A percentile compares a stretch with the other conserved stretches of the same genome.
These are phyloP conservation scores for Drosophila meridionalis DNA, from an alignment of 2,888 invertebrate species.

Conservation along the genomic window DNA sequence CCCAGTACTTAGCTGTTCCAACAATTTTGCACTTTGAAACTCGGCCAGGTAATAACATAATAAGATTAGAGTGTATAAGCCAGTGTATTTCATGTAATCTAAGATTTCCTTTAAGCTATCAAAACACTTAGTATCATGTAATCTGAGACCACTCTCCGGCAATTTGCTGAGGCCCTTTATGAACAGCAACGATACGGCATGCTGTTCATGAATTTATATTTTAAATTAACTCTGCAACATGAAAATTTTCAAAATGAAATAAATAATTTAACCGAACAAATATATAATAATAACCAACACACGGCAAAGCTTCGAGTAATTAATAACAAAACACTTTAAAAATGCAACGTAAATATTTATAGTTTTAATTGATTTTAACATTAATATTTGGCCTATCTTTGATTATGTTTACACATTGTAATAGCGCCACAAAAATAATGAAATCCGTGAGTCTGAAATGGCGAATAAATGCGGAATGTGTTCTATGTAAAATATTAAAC, in stretches of 20 bases:
- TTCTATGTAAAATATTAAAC: conserved; percentile 25
- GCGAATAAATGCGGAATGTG: conserved; percentile 13
- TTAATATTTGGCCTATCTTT: neutral
- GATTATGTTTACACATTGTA: neutral
- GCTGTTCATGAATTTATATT: neutral
- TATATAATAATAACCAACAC: neutral
- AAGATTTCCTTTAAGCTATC: neutral
- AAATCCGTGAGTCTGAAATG: conserved; percentile 11
- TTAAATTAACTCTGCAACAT: neutral
- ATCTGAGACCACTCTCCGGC: neutral
- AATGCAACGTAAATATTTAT: neutral
- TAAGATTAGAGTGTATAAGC: neutral
- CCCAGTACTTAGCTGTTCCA: neutral
- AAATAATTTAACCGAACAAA: neutral
- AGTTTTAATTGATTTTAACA: neutral
- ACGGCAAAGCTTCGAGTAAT: neutral
- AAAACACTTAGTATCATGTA: neutral
- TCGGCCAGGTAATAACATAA: conserved; percentile 8
- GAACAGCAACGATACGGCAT: neutral
- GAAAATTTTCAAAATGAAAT: neutral
- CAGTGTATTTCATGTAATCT: neutral
- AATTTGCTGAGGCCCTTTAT: neutral
- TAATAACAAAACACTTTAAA: neutral
- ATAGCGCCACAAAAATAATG: neutral
- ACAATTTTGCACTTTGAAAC: neutral